Conservation (phyloP, 1,140 invertebrate genomes). For the Agraylea sexmaculata region DNA sequence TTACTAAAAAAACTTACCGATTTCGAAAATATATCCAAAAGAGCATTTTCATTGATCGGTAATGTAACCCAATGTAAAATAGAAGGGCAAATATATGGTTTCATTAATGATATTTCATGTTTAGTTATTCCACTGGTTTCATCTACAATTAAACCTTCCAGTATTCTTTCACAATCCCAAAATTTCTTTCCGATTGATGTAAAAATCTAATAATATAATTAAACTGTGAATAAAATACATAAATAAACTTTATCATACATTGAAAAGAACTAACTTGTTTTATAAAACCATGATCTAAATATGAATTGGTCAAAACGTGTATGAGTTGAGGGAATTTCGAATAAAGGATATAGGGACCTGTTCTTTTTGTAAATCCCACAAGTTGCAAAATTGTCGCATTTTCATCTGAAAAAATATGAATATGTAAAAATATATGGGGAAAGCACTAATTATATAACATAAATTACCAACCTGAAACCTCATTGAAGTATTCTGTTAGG, state of each 20-base stretch:
- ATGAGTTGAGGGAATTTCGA: conserved; percentile 31
- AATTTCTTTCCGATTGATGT: conserved; percentile 33
- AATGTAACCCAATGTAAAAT: conserved; percentile 35
- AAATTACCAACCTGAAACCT: conserved; percentile 14
- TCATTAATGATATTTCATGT: conserved; percentile 21
- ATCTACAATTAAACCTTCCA: conserved; percentile 25
- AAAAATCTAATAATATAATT: conserved; percentile 2
- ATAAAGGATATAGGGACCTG: conserved; percentile 30
- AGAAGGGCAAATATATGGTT: conserved; percentile 33
- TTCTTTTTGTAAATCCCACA: conserved; percentile 33
- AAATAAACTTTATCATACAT: not conserved
- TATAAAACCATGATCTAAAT: conserved; percentile 35
- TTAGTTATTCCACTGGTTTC: conserved; percentile 23
- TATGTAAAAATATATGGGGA: conserved; percentile 1
- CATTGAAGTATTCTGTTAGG: conserved; percentile 17
- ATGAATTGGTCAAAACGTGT: conserved; percentile 30
- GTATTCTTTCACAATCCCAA: conserved; percentile 34
- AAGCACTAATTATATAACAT: conserved; percentile 4
- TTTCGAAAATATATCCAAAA: conserved; percentile 33
- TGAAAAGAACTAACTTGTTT: conserved; percentile 26
- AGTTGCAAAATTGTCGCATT: conserved; percentile 29
- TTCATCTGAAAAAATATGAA: conserved; percentile 25
- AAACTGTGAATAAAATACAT: not conserved
- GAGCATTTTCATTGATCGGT: conserved; percentile 31
- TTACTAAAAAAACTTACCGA: conserved; percentile 25